Evolutionary conservation across 2,888 invertebrate species (phyloP).

Genomic region (Emmelina monodactyla): DNA sequence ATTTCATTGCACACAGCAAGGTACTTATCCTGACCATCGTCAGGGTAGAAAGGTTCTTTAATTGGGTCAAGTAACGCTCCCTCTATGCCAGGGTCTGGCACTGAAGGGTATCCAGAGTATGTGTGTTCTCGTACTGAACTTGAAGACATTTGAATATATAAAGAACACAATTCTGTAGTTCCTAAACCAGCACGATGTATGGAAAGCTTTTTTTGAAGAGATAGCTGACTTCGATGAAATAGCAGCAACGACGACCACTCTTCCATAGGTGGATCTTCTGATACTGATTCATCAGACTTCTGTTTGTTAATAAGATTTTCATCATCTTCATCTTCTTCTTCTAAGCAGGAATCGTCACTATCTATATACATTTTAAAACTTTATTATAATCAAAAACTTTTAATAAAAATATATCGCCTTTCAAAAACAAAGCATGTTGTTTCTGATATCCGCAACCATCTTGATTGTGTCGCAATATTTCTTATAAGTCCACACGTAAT

Average conservation of each 20-base stretch:
- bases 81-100: conserved; percentile 23
- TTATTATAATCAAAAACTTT: too few species aligned
- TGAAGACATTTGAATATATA: conserved; percentile 27
- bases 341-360: too few species aligned
- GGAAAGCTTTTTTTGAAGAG: too few species aligned
- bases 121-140: conserved; percentile 25
- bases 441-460: too few species aligned
- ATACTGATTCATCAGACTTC: conserved; percentile 25
- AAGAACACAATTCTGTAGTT: conserved; percentile 24
- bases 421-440: too few species aligned
- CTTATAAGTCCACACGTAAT: too few species aligned
- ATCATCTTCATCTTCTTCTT: conserved; percentile 13
- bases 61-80: neutral
- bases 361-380: too few species aligned
- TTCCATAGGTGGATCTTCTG: conserved; percentile 35
- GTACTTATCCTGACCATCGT: neutral
- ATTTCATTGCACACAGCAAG: neutral
- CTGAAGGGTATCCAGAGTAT: conserved; percentile 22
- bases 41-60: neutral
- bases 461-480: too few species aligned
- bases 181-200: too few species aligned
- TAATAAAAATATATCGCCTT: too few species aligned
- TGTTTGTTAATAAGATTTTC: too few species aligned
- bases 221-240: too few species aligned
- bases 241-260: conserved; percentile 44